phyloP scores from a whole-genome alignment of 2,797 vertebrate species.

The Jordanella pulchra region DNA sequence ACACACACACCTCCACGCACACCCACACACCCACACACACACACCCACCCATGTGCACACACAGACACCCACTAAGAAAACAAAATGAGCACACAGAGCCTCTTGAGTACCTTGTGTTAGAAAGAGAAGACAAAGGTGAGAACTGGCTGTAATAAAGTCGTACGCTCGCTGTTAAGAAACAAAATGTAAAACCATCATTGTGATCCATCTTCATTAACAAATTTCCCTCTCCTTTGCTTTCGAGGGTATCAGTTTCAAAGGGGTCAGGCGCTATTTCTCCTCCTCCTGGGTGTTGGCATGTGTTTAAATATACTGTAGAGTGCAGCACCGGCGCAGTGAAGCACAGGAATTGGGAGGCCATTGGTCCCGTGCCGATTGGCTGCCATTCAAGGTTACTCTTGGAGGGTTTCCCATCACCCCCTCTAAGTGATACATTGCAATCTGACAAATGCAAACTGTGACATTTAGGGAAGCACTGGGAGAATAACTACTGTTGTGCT shows the following conservation, averaged over 20 bases:
- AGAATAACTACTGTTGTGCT: slow-evolving; percentile 74
- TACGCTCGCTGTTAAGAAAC: slow-evolving; percentile 85
- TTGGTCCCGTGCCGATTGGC: slow-evolving; percentile 80
- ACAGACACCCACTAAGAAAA: slow-evolving; percentile 55
- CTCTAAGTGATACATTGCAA: slow-evolving; percentile 82
- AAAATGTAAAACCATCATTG: slow-evolving; percentile 84
- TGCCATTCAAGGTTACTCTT: slow-evolving; percentile 83
- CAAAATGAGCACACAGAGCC: slow-evolving; percentile 65
- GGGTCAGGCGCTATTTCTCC: slow-evolving; percentile 78
- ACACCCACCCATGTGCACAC: slow-evolving; percentile 9
- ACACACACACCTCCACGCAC: too few relatives aligned
- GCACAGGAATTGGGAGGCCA: slow-evolving; percentile 68
- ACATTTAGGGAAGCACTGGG: slow-evolving; percentile 81
- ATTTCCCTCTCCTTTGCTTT: slow-evolving; percentile 80
- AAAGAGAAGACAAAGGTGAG: slow-evolving; percentile 79
- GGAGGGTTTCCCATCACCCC: slow-evolving; percentile 80
- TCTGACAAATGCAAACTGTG: slow-evolving; percentile 84
- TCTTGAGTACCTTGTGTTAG: slow-evolving; percentile 66
- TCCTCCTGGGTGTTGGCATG: slow-evolving; percentile 72
- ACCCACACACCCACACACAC: background rate
- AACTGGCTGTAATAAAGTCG: slow-evolving; percentile 83
- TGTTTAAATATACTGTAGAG: slow-evolving; percentile 78
- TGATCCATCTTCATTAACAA: slow-evolving; percentile 85
- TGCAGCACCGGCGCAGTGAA: slow-evolving; percentile 54
- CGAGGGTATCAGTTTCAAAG: slow-evolving; percentile 78